A percentile compares a stretch with the other conserved stretches of the same genome.
Conservation (phyloP, 2,888 invertebrate species). For the Lasius platythorax region DNA sequence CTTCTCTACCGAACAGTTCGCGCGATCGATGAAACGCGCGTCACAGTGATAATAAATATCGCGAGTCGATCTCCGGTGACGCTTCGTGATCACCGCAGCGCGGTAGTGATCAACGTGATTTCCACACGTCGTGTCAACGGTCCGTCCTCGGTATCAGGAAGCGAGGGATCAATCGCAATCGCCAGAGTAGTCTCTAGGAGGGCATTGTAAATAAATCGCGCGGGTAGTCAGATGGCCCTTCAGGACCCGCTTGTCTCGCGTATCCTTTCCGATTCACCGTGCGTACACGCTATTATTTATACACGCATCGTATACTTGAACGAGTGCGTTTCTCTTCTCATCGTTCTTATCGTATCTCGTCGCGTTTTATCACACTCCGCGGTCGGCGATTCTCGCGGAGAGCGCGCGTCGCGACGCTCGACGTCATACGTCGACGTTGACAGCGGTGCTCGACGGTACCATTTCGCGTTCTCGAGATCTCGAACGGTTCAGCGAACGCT, state of each 20-base stretch:
- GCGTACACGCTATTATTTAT: constrained; percentile 66
- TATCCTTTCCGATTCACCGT: constrained; percentile 56
- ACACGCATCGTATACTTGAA: constrained; percentile 56
- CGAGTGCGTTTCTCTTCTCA: constrained; percentile 51
- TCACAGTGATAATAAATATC: constrained; percentile 28
- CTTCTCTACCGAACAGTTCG: not conserved
- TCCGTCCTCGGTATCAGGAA: constrained; percentile 26
- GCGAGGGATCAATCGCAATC: constrained; percentile 29
- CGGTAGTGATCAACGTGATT: constrained; percentile 32
- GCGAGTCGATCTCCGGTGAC: constrained; percentile 40
- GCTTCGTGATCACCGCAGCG: constrained; percentile 45
- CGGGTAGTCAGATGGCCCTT: constrained; percentile 71
- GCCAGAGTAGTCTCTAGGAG: constrained; percentile 64
- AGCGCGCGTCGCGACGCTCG: constrained; percentile 54
- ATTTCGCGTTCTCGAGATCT: constrained; percentile 42
- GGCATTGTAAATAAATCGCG: constrained; percentile 74
- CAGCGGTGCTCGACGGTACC: constrained; percentile 53
- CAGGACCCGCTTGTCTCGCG: constrained; percentile 60
- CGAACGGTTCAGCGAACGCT: constrained; percentile 29
- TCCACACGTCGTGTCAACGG: constrained; percentile 6
- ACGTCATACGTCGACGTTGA: constrained; percentile 59
- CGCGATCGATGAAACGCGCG: constrained; percentile 52
- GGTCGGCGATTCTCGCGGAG: constrained; percentile 21
- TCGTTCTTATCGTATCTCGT: constrained; percentile 67
- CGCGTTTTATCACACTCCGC: constrained; percentile 25